phyloP scores from a whole-genome alignment of 2,888 invertebrate species.

The Acrocyrtus sp. region DNA sequence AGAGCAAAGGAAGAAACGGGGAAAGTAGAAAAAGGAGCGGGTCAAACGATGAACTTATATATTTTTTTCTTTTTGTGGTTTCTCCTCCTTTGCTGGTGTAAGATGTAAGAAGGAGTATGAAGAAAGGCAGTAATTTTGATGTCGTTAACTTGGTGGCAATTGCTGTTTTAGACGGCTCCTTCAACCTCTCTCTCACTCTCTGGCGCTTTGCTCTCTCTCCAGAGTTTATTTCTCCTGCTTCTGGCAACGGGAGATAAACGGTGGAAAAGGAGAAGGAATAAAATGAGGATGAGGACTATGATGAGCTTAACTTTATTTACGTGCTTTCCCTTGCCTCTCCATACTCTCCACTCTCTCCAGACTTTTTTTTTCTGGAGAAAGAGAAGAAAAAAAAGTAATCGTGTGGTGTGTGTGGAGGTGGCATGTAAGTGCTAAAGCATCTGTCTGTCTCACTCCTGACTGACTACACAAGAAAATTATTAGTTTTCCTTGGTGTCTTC shows the following conservation, averaged over 20 bases:
- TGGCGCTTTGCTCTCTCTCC: not conserved
- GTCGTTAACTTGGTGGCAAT: slow-evolving; percentile 40
- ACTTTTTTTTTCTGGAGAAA: not conserved
- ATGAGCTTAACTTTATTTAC: not conserved
- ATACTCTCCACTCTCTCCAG: slow-evolving; percentile 3
- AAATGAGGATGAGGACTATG: slow-evolving; percentile 14
- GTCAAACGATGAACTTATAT: not conserved
- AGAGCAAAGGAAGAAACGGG: not conserved
- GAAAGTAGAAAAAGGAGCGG: not conserved
- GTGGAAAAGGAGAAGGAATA: slow-evolving; percentile 1
- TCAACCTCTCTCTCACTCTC: slow-evolving; percentile 7
- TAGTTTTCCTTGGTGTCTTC: no score
- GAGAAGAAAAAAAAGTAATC: not conserved
- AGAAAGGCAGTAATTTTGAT: slow-evolving; percentile 23
- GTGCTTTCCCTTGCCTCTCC: not conserved
- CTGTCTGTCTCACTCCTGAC: no score
- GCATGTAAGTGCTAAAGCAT: no score
- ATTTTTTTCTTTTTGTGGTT: not conserved
- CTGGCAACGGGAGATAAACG: slow-evolving; percentile 31
- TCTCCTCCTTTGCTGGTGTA: not conserved
- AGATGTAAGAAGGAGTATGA: not conserved
- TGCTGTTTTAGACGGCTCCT: slow-evolving; percentile 33
- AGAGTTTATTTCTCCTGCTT: slow-evolving; percentile 18
- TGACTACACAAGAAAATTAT: no score
- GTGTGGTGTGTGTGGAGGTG: not conserved